A percentile compares a stretch with the other conserved stretches of the same genome.
phyloP scores from a whole-genome alignment of 1,140 invertebrate genomes.

The Orchestia grillus region DNA sequence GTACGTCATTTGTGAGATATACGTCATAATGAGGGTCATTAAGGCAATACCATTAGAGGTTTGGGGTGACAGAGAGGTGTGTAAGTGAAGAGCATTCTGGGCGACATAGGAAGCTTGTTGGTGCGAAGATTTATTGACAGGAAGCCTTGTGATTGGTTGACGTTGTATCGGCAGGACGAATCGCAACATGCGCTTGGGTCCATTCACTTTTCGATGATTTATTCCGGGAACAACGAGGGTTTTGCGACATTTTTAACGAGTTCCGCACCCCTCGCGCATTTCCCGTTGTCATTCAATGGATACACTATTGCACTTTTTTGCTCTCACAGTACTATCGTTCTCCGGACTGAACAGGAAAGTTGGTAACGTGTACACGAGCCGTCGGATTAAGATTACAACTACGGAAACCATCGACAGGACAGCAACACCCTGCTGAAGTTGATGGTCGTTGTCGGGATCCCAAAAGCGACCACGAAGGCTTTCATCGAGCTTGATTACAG shows the following conservation, averaged over 20 bases:
- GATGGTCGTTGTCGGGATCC: background rate
- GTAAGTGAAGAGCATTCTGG: slow-evolving; percentile 15
- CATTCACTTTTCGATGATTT: slow-evolving; percentile 46
- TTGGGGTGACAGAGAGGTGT: slow-evolving; percentile 55
- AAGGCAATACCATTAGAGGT: slow-evolving; percentile 39
- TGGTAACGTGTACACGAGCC: background rate
- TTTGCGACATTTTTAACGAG: slow-evolving; percentile 50
- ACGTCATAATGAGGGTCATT: slow-evolving; percentile 25
- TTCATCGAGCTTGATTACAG: slow-evolving; percentile 36
- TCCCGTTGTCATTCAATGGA: slow-evolving; percentile 36
- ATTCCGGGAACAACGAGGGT: slow-evolving; percentile 17
- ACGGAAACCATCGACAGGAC: background rate
- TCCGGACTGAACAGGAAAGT: background rate
- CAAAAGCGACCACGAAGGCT: background rate
- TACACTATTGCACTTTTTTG: slow-evolving; percentile 5
- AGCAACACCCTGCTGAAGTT: background rate
- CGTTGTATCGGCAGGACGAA: slow-evolving; percentile 11
- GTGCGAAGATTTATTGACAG: slow-evolving; percentile 41
- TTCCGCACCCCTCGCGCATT: slow-evolving; percentile 7
- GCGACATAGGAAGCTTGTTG: slow-evolving; percentile 53
- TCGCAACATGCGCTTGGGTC: background rate
- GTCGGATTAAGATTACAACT: background rate
- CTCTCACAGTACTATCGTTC: background rate
- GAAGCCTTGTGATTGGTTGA: slow-evolving; percentile 48
- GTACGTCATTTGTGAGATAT: slow-evolving; percentile 38